These are phyloP conservation scores for Hesperophylax magnus DNA, from an alignment of 1,140 invertebrate genomes.

Conservation along the genomic window DNA sequence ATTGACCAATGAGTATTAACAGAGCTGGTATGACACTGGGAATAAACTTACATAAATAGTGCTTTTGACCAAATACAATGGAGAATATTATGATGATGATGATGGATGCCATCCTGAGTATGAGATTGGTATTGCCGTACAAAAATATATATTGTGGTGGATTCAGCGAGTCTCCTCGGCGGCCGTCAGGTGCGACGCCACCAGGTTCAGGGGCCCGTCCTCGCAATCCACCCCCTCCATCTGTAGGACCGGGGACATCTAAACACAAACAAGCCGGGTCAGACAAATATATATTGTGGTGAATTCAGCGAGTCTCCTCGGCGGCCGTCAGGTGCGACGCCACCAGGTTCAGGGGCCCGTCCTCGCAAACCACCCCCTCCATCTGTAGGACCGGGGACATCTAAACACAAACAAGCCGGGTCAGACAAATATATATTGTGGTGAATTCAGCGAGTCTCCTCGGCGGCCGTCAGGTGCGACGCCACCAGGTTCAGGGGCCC, in stretches of 20 bases:
- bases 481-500: constrained; percentile 68
- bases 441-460: constrained; percentile 65
- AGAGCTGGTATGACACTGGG: constrained; percentile 37
- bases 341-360: constrained; percentile 68
- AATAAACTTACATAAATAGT: constrained; percentile 38
- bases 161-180: constrained; percentile 66
- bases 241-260: constrained; percentile 59
- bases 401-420: constrained; percentile 7
- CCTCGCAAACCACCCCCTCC: constrained; percentile 67
- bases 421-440: constrained; percentile 20
- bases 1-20: constrained; percentile 47
- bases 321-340: constrained; percentile 65
- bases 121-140: constrained; percentile 16
- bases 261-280: background rate
- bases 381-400: constrained; percentile 60
- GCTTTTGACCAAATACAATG: constrained; percentile 27
- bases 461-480: constrained; percentile 64
- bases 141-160: constrained; percentile 27
- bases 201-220: constrained; percentile 68
- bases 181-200: constrained; percentile 66
- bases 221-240: constrained; percentile 67
- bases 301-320: constrained; percentile 66
- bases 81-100: constrained; percentile 17
- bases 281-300: constrained; percentile 23
- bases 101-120: background rate